Percentiles rank a stretch among this genome's conserved stretches.
These are phyloP conservation scores for Stictocephala bisonia DNA, from an alignment of 2,888 invertebrate genomes.

Conservation along the genomic window DNA sequence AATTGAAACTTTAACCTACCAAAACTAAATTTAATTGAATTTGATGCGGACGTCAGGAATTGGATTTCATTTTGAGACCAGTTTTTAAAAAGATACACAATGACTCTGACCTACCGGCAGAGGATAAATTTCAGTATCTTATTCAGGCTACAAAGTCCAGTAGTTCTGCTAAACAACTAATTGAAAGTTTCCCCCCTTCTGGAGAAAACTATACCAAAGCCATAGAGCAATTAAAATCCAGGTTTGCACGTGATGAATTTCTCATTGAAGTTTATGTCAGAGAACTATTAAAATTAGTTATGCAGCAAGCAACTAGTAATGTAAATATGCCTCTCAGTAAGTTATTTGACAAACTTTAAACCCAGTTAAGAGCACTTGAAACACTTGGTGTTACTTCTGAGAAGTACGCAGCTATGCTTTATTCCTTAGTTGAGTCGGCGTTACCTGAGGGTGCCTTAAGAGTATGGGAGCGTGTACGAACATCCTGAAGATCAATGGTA, in stretches of 20 bases:
- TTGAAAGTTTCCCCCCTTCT: conserved; percentile 56
- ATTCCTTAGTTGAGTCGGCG: conserved; percentile 60
- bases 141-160: conserved; percentile 45
- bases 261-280: too few species aligned
- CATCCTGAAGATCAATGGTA: conserved; percentile 34
- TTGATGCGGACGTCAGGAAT: conserved; percentile 53
- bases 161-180: conserved; percentile 55
- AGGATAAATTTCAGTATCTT: conserved; percentile 59
- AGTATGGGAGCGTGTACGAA: conserved; percentile 55
- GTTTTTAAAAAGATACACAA: conserved; percentile 58
- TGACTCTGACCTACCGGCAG: conserved; percentile 46
- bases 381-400: conserved; percentile 58
- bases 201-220: conserved; percentile 58
- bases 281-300: conserved; percentile 58
- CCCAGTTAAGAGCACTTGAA: conserved; percentile 59
- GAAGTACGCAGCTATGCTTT: conserved; percentile 60
- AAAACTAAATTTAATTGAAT: conserved; percentile 53
- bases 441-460: conserved; percentile 58
- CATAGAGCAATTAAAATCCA: conserved; percentile 52
- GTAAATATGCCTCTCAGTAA: conserved; percentile 12
- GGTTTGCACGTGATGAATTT: conserved; percentile 57
- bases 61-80: conserved; percentile 59
- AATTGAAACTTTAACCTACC: background rate
- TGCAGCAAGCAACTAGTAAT: conserved; percentile 53
- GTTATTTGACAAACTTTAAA: conserved; percentile 60